Percentiles rank a stretch among this genome's conserved stretches.
These are phyloP conservation scores for Manis crassicaudata DNA, from an alignment of 2,797 vertebrate species.

Conservation along the genomic window DNA sequence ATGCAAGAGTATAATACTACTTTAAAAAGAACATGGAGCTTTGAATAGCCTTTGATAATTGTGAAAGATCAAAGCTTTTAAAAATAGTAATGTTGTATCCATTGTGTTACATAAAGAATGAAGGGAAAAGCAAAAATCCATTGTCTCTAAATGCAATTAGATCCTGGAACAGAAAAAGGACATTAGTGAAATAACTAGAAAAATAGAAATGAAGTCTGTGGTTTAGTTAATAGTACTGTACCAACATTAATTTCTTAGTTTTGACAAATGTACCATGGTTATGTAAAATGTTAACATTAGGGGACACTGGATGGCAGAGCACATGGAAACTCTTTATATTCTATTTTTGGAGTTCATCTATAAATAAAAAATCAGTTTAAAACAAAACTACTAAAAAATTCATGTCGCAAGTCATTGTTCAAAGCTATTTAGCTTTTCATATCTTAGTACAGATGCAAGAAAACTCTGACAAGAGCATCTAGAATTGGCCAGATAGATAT, in stretches of 20 bases:
- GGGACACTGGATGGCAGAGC: neutral
- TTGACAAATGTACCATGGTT: slow-evolving; percentile 1
- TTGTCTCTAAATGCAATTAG: neutral
- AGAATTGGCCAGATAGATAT: neutral
- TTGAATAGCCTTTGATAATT: neutral
- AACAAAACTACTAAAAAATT: neutral
- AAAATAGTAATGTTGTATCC: slow-evolving; percentile 7
- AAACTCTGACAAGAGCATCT: neutral
- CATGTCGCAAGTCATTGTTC: neutral
- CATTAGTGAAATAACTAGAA: neutral
- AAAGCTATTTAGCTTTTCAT: slow-evolving; percentile 2
- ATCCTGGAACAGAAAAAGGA: neutral
- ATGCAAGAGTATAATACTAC: neutral
- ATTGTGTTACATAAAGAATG: slow-evolving; percentile 35
- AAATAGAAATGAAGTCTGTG: slow-evolving; percentile 33
- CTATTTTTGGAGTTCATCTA: slow-evolving; percentile 33
- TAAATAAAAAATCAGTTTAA: slow-evolving; percentile 37
- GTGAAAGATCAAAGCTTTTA: slow-evolving; percentile 33
- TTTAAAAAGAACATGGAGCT: slow-evolving; percentile 18
- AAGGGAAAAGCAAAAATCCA: neutral
- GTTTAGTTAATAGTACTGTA: neutral
- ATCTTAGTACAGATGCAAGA: neutral
- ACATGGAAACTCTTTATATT: neutral
- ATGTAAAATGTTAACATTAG: slow-evolving; percentile 44
- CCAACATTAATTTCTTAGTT: slow-evolving; percentile 1